Percentiles rank a stretch among this genome's conserved stretches.
Conservation (phyloP, 2,797 vertebrate species). For the Sparidentex hasta region DNA sequence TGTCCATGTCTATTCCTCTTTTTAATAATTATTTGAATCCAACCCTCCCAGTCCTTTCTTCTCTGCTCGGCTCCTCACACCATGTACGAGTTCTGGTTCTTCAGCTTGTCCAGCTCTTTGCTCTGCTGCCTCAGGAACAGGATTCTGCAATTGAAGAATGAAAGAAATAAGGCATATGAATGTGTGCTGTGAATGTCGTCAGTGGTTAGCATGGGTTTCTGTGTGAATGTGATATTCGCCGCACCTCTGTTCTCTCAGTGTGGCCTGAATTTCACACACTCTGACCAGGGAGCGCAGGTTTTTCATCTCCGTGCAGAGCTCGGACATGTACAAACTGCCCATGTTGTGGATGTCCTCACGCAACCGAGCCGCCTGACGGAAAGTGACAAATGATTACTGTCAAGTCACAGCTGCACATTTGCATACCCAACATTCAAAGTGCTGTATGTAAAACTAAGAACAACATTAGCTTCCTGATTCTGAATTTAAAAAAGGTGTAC, state of each 20-base stretch:
- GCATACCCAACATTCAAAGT: background rate
- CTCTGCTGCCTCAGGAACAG: conserved; percentile 99
- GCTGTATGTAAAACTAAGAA: background rate
- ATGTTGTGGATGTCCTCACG: conserved; percentile 98
- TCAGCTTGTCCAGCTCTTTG: conserved; percentile 99
- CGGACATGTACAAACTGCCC: conserved; percentile 99
- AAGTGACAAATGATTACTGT: background rate
- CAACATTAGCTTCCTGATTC: background rate
- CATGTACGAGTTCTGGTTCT: conserved; percentile 99
- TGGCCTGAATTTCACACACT: conserved; percentile 99
- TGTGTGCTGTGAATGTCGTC: background rate
- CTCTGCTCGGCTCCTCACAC: conserved; percentile 88
- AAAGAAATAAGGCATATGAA: background rate
- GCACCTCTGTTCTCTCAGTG: conserved; percentile 98
- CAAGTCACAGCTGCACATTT: background rate
- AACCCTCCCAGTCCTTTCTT: conserved; percentile 46
- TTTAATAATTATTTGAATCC: conserved; percentile 40
- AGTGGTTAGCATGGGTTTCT: background rate
- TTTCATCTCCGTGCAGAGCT: conserved; percentile 99
- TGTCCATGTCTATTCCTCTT: conserved; percentile 56
- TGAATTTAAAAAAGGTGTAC: background rate
- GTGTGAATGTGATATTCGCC: background rate
- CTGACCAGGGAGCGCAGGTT: conserved; percentile 98
- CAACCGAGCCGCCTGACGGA: conserved; percentile 92
- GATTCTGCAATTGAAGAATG: conserved; percentile 86